Base-by-base conservation (phyloP, 2,113 vertebrate genomes). In the Brachionichthys hirsutus region DNA sequence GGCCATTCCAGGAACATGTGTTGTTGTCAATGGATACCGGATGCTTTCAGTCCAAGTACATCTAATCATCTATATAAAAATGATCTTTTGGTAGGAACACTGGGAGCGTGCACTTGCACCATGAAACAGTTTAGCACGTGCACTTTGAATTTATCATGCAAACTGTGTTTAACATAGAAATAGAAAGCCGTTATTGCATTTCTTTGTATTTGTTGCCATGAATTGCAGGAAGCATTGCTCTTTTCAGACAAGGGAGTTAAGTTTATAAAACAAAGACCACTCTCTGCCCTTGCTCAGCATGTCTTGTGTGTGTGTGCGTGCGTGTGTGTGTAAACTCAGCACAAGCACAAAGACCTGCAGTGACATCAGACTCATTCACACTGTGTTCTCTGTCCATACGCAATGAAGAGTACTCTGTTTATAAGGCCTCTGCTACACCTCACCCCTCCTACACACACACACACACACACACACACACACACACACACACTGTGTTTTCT, bases 321-420 rank as follows among this genome's bases (percentile, higher is more conserved):
- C 67, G 42, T 35, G 59, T 57, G 76, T 44, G 42, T 74, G 73
- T 69, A 72, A 70, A 67, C 75, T 87, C 80, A 84, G 81, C 81
- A 85, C 54, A 72, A 62, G 46, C 82, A 87, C 85, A 87, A 88
- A 88, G 83, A 84, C 77, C 66, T 52, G 81, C 71, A 84, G 77
- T 81, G 77, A 87, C 81, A 78, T 86, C 86, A 82, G 73, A 74
- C 63, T 79, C 75, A 78, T 82, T 85, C 83, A 88, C 77, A 87
- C 65, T 72, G 75, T 64, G 67, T 85, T 75, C 81, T 84, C 87
- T 85, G 81, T 82, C 61, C 71, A 42, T 12, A 0, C 62, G 77
- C 66, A 63, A 46, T 70, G 62, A 48, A 73, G 86, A 84, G 73
- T 83, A 80, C 67, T 70, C 75, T 76, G 78, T 85, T 81, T 78